Evolutionary conservation across 1,140 invertebrate genomes (phyloP).

Genomic region (Penaeus indicus): DNA sequence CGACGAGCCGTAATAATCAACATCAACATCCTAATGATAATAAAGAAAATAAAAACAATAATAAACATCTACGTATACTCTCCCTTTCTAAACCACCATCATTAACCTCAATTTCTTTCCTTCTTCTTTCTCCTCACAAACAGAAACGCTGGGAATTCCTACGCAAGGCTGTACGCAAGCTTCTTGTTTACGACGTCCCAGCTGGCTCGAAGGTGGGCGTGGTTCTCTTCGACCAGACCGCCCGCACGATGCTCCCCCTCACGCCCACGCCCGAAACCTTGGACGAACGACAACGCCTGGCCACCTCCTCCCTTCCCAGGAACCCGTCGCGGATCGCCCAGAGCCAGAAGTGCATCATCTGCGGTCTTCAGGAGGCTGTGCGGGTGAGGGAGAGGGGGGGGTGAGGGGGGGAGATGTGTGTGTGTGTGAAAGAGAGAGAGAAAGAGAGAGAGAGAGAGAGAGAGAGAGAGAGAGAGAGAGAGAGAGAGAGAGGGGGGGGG

Average conservation of each 20-base stretch:
- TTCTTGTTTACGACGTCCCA: slow-evolving; percentile 74
- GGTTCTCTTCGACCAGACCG: slow-evolving; percentile 56
- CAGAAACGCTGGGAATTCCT: slow-evolving; percentile 76
- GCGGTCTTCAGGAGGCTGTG: slow-evolving; percentile 62
- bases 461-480: too few relatives aligned
- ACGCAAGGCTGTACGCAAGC: slow-evolving; percentile 74
- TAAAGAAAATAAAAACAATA: too few relatives aligned
- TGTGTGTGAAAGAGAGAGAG: background rate
- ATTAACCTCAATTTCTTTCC: too few relatives aligned
- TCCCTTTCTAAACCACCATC: too few relatives aligned
- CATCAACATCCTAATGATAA: too few relatives aligned
- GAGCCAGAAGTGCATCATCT: slow-evolving; percentile 65
- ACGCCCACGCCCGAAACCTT: slow-evolving; percentile 52
- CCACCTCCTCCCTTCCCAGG: slow-evolving; percentile 63
- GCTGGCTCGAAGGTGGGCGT: slow-evolving; percentile 67
- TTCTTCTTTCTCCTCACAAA: background rate
- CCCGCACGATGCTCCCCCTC: slow-evolving; percentile 49
- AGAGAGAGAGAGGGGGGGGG: too few relatives aligned
- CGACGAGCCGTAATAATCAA: too few relatives aligned
- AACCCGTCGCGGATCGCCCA: slow-evolving; percentile 57
- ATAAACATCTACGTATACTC: too few relatives aligned
- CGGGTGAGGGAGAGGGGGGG: slow-evolving; percentile 31
- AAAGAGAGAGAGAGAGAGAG: too few relatives aligned
- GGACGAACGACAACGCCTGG: slow-evolving; percentile 55
- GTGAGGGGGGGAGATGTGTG: background rate